phyloP scores from a whole-genome alignment of 2,113 vertebrate genomes.

The Turnix velox region DNA sequence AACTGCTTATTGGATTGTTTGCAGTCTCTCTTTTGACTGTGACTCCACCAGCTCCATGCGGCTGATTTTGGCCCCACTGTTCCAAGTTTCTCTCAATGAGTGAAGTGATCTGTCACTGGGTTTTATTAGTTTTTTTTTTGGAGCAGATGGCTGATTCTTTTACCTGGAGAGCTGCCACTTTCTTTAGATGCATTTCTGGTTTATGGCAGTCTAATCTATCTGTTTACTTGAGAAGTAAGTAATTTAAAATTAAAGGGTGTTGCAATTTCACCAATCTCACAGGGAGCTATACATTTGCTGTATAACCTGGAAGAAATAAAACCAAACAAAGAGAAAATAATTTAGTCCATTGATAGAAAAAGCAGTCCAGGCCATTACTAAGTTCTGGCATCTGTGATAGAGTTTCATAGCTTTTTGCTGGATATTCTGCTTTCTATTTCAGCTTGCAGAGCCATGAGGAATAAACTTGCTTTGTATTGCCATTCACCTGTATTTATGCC shows the following conservation, averaged over 20 bases:
- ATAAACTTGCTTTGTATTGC: not conserved
- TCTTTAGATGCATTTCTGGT: conserved; percentile 7
- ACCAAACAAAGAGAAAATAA: not conserved
- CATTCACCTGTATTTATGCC: not conserved
- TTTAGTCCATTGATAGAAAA: not conserved
- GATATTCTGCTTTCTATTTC: not conserved
- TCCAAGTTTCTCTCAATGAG: conserved; percentile 39
- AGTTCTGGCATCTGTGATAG: not conserved
- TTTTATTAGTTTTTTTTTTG: conserved; percentile 33
- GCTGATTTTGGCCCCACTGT: not conserved
- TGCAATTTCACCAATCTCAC: not conserved
- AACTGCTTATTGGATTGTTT: not conserved
- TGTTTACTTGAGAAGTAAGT: conserved; percentile 29
- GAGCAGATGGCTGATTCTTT: conserved; percentile 50
- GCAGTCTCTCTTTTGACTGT: not conserved
- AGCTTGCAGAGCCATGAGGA: not conserved
- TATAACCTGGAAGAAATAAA: not conserved
- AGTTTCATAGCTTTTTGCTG: not conserved
- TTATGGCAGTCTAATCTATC: conserved; percentile 14
- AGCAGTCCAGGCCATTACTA: not conserved
- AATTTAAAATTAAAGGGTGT: conserved; percentile 2
- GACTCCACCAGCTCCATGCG: not conserved
- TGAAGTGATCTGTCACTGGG: conserved; percentile 40
- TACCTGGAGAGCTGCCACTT: conserved; percentile 62
- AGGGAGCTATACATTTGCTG: not conserved